Percentiles rank a stretch among this genome's conserved stretches.
Evolutionary conservation across 1,140 invertebrate species (phyloP).

Genomic region (Drosophila quadrilineata): DNA sequence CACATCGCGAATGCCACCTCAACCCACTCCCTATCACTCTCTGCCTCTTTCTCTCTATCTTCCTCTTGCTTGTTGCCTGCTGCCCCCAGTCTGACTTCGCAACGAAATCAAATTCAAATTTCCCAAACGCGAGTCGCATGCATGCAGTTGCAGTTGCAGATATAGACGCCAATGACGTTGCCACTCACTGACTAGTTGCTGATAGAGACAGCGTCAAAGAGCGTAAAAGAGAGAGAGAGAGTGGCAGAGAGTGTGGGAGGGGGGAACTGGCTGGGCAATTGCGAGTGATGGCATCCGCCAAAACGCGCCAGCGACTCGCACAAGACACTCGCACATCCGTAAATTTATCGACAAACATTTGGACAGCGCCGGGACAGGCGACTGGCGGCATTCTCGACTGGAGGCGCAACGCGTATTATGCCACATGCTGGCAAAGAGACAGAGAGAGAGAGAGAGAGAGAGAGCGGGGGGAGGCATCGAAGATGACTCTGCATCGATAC

Average conservation of each 20-base stretch:
- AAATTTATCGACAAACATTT: constrained; percentile 81
- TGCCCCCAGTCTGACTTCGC: constrained; percentile 13
- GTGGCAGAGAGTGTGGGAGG: background rate
- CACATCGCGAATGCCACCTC: constrained; percentile 3
- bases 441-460: background rate
- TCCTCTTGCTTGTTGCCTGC: too few relatives aligned
- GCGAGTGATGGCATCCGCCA: constrained; percentile 77
- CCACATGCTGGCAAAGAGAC: constrained; percentile 1
- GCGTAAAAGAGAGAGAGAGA: too few relatives aligned
- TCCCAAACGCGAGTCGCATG: constrained; percentile 60
- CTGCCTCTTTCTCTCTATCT: too few relatives aligned
- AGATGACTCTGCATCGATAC: constrained; percentile 39
- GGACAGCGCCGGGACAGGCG: constrained; percentile 55
- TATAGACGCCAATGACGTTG: constrained; percentile 41
- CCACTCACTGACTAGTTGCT: constrained; percentile 22
- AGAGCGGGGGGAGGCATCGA: background rate
- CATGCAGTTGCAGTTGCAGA: constrained; percentile 43
- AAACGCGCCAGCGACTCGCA: constrained; percentile 46
- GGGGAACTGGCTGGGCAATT: constrained; percentile 30
- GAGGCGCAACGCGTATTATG: constrained; percentile 39
- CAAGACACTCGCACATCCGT: constrained; percentile 78
- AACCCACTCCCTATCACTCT: background rate
- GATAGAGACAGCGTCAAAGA: too few relatives aligned
- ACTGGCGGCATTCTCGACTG: constrained; percentile 44
- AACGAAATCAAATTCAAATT: constrained; percentile 79